Evolutionary conservation across 2,888 invertebrate species (phyloP).

Genomic region (Odontocerum albicorne): DNA sequence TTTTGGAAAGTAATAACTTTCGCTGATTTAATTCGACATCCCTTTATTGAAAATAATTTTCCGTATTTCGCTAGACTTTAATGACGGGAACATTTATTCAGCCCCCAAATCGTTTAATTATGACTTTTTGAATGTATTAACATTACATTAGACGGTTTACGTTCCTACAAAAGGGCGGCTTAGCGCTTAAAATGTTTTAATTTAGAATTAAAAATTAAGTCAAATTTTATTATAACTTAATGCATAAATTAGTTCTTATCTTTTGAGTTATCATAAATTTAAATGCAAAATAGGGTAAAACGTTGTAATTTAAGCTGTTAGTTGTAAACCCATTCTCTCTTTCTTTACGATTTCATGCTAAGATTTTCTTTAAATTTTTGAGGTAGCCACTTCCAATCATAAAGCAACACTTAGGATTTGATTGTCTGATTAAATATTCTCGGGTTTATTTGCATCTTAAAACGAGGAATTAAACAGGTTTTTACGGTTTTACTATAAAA

Average conservation of each 20-base stretch:
- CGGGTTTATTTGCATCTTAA: too few relatives aligned
- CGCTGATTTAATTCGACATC: not conserved
- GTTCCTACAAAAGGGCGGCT: not conserved
- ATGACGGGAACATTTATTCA: not conserved
- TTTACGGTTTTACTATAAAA: too few relatives aligned
- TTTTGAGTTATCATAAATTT: not conserved
- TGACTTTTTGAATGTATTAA: not conserved
- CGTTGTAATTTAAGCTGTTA: too few relatives aligned
- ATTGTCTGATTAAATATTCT: too few relatives aligned
- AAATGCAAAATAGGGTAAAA: too few relatives aligned
- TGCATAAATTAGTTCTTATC: conserved; percentile 3
- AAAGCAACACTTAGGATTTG: too few relatives aligned
- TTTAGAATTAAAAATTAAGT: not conserved
- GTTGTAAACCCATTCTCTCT: too few relatives aligned
- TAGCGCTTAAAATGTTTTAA: not conserved
- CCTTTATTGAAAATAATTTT: not conserved
- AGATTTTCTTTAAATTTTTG: too few relatives aligned
- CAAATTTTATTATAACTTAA: not conserved
- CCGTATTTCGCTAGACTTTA: not conserved
- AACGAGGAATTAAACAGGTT: too few relatives aligned
- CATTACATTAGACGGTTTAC: not conserved
- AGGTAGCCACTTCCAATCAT: too few relatives aligned
- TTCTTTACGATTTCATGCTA: too few relatives aligned
- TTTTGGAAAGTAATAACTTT: too few relatives aligned
- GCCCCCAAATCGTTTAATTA: not conserved